A percentile compares a stretch with the other conserved stretches of the same genome.
Conservation (phyloP, 2,888 invertebrate species). For the Melieria omissa region DNA sequence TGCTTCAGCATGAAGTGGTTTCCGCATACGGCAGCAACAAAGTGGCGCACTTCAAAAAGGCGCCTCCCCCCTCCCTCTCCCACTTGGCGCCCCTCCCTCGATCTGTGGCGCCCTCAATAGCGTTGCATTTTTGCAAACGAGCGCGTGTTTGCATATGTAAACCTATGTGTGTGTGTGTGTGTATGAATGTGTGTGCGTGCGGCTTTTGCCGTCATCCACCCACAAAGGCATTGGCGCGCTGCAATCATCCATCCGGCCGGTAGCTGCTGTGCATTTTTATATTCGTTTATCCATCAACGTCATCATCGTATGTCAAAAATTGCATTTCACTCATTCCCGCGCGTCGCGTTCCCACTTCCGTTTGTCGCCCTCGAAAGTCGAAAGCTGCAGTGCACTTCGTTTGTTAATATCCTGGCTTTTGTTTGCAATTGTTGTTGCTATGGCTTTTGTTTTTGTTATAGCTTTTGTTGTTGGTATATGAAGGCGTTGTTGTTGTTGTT, state of each 20-base stretch:
- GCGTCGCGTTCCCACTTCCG: too few relatives aligned
- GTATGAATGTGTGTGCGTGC: neutral
- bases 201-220: neutral
- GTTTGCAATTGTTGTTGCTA: too few relatives aligned
- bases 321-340: slow-evolving; percentile 14
- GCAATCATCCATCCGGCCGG: slow-evolving; percentile 2
- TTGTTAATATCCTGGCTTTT: too few relatives aligned
- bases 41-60: slow-evolving; percentile 26
- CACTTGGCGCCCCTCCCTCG: neutral
- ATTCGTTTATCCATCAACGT: slow-evolving; percentile 33
- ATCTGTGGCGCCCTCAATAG: neutral
- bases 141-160: neutral
- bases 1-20: slow-evolving; percentile 33
- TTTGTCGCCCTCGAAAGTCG: too few relatives aligned
- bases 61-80: too few relatives aligned
- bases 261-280: slow-evolving; percentile 11
- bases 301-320: slow-evolving; percentile 31
- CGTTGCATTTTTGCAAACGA: neutral
- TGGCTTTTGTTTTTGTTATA: too few relatives aligned
- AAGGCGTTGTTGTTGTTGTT: too few relatives aligned
- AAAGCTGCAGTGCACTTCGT: too few relatives aligned
- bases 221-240: neutral
- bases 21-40: slow-evolving; percentile 24
- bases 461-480: too few relatives aligned
- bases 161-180: neutral